phyloP scores from a whole-genome alignment of 2,113 vertebrate species.

The Pterocles gutturalis region DNA sequence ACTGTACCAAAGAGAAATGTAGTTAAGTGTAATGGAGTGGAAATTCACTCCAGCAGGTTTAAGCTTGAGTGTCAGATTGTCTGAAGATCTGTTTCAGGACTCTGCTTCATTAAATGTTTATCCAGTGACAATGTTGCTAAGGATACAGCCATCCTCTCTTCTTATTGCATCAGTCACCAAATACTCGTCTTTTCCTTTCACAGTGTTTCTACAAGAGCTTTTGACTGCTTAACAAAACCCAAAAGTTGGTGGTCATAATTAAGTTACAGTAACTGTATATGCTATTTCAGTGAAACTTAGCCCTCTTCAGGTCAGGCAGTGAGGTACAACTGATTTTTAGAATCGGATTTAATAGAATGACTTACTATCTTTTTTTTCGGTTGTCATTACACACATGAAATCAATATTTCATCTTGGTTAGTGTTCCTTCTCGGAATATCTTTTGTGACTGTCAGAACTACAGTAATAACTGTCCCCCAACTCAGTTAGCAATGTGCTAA shows the following conservation, averaged over 20 bases:
- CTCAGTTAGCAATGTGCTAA: neutral
- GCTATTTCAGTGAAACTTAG: neutral
- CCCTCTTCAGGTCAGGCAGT: neutral
- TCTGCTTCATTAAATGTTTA: neutral
- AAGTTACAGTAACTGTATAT: neutral
- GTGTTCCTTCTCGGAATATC: neutral
- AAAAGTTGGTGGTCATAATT: neutral
- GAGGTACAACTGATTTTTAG: neutral
- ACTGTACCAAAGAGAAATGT: neutral
- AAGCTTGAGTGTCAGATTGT: constrained; percentile 15
- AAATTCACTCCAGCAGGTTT: constrained; percentile 34
- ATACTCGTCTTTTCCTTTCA: neutral
- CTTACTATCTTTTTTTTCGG: neutral
- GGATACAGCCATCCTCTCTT: neutral
- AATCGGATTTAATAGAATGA: neutral
- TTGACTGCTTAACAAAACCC: neutral
- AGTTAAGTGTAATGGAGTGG: neutral
- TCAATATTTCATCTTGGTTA: neutral
- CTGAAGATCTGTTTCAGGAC: constrained; percentile 1
- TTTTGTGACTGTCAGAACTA: neutral
- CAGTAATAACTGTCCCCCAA: neutral
- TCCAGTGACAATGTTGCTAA: neutral
- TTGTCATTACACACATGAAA: neutral
- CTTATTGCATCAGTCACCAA: neutral
- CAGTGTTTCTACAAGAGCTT: neutral